Conservation (phyloP, 2,888 invertebrate species). For the Diaperis boleti region DNA sequence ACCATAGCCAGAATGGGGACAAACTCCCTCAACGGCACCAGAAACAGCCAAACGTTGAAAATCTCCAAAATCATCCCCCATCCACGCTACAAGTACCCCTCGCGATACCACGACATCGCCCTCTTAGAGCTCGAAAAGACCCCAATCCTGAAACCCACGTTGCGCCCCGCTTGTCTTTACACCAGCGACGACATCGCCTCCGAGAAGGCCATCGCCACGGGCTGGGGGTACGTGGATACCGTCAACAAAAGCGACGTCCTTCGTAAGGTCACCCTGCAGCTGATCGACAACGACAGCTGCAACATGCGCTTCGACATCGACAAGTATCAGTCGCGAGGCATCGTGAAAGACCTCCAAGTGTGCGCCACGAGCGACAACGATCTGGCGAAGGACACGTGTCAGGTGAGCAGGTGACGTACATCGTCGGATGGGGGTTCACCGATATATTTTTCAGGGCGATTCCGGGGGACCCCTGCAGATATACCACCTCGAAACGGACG, state of each 20-base stretch:
- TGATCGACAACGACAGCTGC: not conserved
- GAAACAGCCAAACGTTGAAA: not conserved
- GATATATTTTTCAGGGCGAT: not conserved
- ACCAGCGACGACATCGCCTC: not conserved
- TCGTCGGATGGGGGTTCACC: not conserved
- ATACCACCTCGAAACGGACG: not conserved
- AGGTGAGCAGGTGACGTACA: constrained; percentile 13
- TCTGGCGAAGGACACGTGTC: constrained; percentile 1
- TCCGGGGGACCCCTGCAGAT: not conserved
- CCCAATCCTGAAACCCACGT: constrained; percentile 58
- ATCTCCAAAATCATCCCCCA: constrained; percentile 52
- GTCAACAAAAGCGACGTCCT: not conserved
- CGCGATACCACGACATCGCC: constrained; percentile 66
- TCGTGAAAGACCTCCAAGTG: not conserved
- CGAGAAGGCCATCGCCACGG: constrained; percentile 60
- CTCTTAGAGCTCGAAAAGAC: constrained; percentile 59
- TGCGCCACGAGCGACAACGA: not conserved
- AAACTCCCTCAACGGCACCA: not conserved
- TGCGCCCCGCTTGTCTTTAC: constrained; percentile 64
- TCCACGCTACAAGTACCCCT: constrained; percentile 59
- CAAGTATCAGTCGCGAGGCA: not conserved
- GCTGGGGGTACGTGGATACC: constrained; percentile 64
- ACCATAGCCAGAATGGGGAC: not conserved
- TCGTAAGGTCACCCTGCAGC: constrained; percentile 6
- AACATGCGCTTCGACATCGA: not conserved